phyloP scores from a whole-genome alignment of 2,888 invertebrate genomes.

The Drosophila pseudotakahashii region DNA sequence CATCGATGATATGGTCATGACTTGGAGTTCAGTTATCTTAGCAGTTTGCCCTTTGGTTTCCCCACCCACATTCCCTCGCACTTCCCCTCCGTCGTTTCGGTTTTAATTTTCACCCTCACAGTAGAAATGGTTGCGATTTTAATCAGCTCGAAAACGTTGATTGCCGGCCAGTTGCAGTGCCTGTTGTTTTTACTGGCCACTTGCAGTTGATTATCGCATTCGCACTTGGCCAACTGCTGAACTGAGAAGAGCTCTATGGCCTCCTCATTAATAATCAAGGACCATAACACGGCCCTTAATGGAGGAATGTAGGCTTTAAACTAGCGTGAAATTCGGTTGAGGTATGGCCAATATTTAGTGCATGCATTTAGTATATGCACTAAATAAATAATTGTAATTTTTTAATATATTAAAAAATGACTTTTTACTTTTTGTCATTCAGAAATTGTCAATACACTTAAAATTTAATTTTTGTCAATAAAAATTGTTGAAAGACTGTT shows the following conservation, averaged over 20 bases:
- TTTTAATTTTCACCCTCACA: constrained; percentile 57
- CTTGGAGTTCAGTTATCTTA: constrained; percentile 61
- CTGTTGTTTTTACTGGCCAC: constrained; percentile 19
- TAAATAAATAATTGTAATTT: no score
- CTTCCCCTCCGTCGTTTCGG: constrained; percentile 13
- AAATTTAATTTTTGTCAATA: no score
- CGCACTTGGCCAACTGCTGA: constrained; percentile 11
- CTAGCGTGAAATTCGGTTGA: no score
- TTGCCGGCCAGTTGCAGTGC: constrained; percentile 34
- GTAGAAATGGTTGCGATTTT: constrained; percentile 63
- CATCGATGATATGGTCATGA: constrained; percentile 69
- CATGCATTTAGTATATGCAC: no score
- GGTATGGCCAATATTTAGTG: no score
- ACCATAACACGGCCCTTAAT: background rate
- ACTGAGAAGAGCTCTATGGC: constrained; percentile 25
- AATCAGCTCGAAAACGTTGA: constrained; percentile 69
- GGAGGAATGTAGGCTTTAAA: constrained; percentile 14
- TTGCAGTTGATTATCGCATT: constrained; percentile 44
- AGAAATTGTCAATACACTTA: no score
- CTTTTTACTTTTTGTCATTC: no score
- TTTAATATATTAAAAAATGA: no score
- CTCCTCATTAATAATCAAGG: constrained; percentile 34
- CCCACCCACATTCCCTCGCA: background rate
- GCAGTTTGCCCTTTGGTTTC: constrained; percentile 31
- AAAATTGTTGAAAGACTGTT: no score